These are phyloP conservation scores for Syngnathus floridae DNA, from an alignment of 2,113 vertebrate species.

Conservation along the genomic window DNA sequence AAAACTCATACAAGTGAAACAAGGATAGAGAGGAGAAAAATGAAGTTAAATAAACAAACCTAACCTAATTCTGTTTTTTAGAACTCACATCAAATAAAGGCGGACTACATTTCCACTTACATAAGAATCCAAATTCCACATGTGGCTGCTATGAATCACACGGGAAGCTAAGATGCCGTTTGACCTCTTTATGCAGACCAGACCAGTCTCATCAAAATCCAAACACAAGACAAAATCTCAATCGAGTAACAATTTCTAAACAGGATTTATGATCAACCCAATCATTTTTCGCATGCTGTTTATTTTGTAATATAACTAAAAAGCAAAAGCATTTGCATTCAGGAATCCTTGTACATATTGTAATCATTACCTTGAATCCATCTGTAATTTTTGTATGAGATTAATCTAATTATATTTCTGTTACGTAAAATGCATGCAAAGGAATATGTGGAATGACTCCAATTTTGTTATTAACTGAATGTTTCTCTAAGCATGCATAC, in stretches of 20 bases:
- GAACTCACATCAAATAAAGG: constrained; percentile 31
- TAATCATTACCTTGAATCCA: too few species aligned
- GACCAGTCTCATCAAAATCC: too few species aligned
- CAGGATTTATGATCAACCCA: constrained; percentile 9
- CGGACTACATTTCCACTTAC: constrained; percentile 26
- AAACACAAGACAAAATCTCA: background rate
- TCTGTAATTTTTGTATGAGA: too few species aligned
- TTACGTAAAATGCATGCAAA: background rate
- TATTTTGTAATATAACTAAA: too few species aligned
- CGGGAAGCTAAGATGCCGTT: constrained; percentile 28
- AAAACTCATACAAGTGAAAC: constrained; percentile 15
- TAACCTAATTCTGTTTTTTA: constrained; percentile 29
- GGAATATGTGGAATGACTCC: background rate
- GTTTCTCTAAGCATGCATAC: background rate
- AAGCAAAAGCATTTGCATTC: too few species aligned
- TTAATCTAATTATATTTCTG: too few species aligned
- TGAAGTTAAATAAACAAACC: constrained; percentile 35
- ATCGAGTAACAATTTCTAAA: constrained; percentile 31
- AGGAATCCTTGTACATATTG: too few species aligned
- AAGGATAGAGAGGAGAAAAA: constrained; percentile 21
- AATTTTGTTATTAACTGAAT: background rate
- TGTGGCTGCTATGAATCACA: constrained; percentile 21
- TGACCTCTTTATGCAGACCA: constrained; percentile 18
- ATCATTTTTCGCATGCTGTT: background rate
- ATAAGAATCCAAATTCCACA: constrained; percentile 39